Evolutionary conservation across 2,113 vertebrate species (phyloP).

Genomic region (Campylomormyrus tamandua): DNA sequence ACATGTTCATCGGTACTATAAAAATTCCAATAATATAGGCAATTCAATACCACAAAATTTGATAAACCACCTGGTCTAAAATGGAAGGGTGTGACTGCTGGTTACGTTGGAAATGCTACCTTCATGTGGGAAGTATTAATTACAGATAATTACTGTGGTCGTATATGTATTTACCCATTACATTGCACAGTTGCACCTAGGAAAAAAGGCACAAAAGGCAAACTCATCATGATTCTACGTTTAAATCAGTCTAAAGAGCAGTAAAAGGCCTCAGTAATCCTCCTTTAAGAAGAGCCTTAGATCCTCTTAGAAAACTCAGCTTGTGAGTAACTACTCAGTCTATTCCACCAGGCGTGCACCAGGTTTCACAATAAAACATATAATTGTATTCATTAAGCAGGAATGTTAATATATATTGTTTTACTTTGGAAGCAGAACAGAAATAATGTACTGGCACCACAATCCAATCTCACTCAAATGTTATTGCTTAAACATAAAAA

Average conservation of each 20-base stretch:
- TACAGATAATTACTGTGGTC: constrained; percentile 9
- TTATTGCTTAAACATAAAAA: background rate
- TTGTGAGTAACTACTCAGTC: background rate
- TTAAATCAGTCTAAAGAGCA: background rate
- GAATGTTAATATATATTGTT: background rate
- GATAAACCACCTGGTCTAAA: background rate
- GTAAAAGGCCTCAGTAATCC: background rate
- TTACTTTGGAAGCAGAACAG: background rate
- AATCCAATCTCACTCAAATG: background rate
- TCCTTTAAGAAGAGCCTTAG: background rate
- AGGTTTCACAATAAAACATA: background rate
- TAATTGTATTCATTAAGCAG: background rate
- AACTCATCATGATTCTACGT: background rate
- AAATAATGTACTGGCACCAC: background rate
- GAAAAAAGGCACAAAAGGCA: background rate
- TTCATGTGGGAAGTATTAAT: background rate
- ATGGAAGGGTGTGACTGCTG: background rate
- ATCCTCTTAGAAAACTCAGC: background rate
- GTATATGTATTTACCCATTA: constrained; percentile 9
- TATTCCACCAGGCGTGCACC: background rate
- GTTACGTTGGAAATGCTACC: background rate
- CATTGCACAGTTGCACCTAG: background rate
- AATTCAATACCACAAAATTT: background rate
- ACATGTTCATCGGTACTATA: background rate
- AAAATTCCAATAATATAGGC: background rate